phyloP scores from a whole-genome alignment of 2,113 vertebrate species.

The Hippocampus guttulatus region DNA sequence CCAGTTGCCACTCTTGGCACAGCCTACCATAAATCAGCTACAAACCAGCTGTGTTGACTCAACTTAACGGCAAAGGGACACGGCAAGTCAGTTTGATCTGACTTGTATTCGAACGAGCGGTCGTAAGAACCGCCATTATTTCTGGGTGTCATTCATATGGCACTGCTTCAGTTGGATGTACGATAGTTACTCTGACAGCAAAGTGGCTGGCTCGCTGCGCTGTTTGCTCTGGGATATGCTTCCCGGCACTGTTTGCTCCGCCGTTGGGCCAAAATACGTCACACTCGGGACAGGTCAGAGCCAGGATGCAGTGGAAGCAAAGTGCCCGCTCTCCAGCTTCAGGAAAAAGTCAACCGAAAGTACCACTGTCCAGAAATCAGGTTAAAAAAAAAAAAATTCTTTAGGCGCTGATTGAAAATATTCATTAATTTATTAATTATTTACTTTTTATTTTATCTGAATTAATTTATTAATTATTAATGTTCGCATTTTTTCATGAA shows the following conservation, averaged over 20 bases:
- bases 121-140: conserved; percentile 14
- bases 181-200: conserved; percentile 16
- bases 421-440: too few species aligned
- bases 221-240: conserved; percentile 38
- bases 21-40: conserved; percentile 1
- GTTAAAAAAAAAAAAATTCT: neutral
- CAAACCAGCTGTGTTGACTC: conserved; percentile 7
- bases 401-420: too few species aligned
- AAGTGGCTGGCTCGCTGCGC: conserved; percentile 17
- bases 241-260: conserved; percentile 13
- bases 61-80: conserved; percentile 5
- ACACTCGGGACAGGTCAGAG: conserved; percentile 17
- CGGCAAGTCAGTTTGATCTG: conserved; percentile 6
- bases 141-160: conserved; percentile 8
- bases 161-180: conserved; percentile 25
- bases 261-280: conserved; percentile 34
- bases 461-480: too few species aligned
- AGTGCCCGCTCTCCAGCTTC: neutral
- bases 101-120: conserved; percentile 4
- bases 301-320: conserved; percentile 13
- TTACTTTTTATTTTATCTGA: too few species aligned
- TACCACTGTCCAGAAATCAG: neutral
- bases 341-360: neutral
- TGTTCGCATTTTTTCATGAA: neutral
- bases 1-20: conserved; percentile 25